These are phyloP conservation scores for Propithecus perrieri DNA, from an alignment of 2,797 vertebrate species.

Conservation along the genomic window DNA sequence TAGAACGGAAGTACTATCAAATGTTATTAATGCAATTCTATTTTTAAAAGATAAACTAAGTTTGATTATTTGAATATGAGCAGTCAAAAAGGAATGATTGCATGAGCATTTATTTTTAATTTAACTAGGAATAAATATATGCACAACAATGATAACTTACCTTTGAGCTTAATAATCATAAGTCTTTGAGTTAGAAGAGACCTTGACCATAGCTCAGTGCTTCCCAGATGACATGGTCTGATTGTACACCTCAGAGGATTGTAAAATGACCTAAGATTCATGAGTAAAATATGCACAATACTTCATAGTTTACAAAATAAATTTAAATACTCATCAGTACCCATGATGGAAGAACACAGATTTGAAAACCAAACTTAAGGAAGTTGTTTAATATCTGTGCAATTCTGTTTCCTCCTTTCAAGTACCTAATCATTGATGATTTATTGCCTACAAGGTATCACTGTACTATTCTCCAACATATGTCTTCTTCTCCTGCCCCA, in stretches of 20 bases:
- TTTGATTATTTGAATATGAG: conserved; percentile 47
- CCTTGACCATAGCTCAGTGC: not conserved
- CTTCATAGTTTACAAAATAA: not conserved
- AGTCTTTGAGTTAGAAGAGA: not conserved
- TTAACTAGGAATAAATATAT: conserved; percentile 21
- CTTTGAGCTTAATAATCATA: not conserved
- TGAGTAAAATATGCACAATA: not conserved
- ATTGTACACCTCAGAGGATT: not conserved
- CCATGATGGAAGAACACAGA: not conserved
- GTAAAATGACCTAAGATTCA: not conserved
- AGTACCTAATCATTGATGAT: not conserved
- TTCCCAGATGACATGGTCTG: not conserved
- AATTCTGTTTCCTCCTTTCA: not conserved
- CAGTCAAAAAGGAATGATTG: not conserved
- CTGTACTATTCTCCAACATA: not conserved
- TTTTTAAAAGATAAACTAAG: conserved; percentile 66
- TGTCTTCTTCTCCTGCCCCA: not conserved
- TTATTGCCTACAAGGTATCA: not conserved
- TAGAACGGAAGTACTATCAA: not conserved
- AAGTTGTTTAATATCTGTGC: not conserved
- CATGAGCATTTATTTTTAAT: conserved; percentile 45
- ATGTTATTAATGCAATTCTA: conserved; percentile 41
- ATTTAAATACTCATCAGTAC: not conserved
- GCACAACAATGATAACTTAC: not conserved
- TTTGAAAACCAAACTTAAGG: not conserved